Conservation (phyloP, 2,888 invertebrate genomes). For the Aleiodes alternator region DNA sequence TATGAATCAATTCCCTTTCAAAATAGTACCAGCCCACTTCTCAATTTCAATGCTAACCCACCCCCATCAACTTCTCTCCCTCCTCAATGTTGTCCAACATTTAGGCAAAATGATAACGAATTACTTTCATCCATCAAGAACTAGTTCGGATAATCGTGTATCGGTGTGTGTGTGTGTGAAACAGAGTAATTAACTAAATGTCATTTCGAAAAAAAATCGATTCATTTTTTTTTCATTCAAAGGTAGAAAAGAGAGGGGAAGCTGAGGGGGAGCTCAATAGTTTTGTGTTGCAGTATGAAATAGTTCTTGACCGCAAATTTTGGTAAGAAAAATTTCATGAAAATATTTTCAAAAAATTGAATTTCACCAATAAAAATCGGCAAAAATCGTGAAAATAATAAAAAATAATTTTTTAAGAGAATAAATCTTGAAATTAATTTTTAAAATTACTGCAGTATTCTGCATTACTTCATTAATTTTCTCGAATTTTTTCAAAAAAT, state of each 20-base stretch:
- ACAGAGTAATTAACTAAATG: slow-evolving; percentile 66
- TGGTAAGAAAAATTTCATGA: no score
- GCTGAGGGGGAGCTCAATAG: background rate
- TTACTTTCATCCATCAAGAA: slow-evolving; percentile 69
- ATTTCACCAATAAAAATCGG: no score
- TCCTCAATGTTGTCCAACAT: slow-evolving; percentile 20
- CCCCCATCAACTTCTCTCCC: background rate
- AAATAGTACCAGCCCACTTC: slow-evolving; percentile 29
- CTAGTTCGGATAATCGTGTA: slow-evolving; percentile 66
- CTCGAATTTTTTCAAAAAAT: no score
- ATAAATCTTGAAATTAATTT: no score
- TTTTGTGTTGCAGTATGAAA: no score
- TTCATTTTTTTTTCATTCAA: no score
- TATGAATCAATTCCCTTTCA: slow-evolving; percentile 38
- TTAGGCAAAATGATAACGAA: slow-evolving; percentile 65
- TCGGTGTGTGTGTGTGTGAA: slow-evolving; percentile 58
- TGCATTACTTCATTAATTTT: no score
- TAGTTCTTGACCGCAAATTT: no score
- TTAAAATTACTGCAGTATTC: no score
- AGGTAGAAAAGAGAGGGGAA: slow-evolving; percentile 1
- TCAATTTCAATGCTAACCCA: slow-evolving; percentile 13
- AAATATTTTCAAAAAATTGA: no score
- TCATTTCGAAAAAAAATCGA: background rate
- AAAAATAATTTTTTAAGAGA: no score
- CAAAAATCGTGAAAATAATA: no score